Evolutionary conservation across 1,140 invertebrate species (phyloP), one percentile per base, ranked within the genome.

Genomic region (Neodiprion pinetum): DNA sequence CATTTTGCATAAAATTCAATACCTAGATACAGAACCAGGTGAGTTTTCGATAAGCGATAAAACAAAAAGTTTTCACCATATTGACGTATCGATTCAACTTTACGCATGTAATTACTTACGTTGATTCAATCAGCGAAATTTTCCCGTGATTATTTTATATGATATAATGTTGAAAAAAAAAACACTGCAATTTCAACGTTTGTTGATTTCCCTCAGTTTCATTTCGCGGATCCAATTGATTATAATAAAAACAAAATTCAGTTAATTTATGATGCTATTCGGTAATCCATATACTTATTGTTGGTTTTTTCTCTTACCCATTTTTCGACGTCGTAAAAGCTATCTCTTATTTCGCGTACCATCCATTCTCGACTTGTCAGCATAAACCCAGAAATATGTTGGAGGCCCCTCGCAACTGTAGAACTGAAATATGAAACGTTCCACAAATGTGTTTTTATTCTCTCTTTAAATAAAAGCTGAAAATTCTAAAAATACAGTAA

Each of bases 311-410:
- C 5, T 40, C 28, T 40, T 12, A 61, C n/a, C 53, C 11, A 61
- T 12, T 61, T 61, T 17, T 61, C 53, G 53, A 61, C 11, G 53
- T 72, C 23, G 77, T 67, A 48, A 48, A 47, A 40, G 28, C 28
- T 69, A 72, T 73, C 72, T 72, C 76, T 80, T 78, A 75, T 76
- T 74, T 75, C 48, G 72, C 79, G 71, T 12, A 61, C n/a, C 53
- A 80, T 79, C 75, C 77, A 74, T 79, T 80, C 72, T 72, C 73
- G 48, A 74, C 53, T 72, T 66, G 79, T 75, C 77, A 71, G 74
- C 75, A 80, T 78, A 78, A 80, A 80, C 80, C 75, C 70, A 80
- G 75, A 80, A 80, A 80, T 80, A 80, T 77, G 75, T 70, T 78
- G 65, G 67, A 65, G 77, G 28, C 53, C 53, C 53, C 11, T 12